These are phyloP conservation scores for Aviceda subcristata DNA, from an alignment of 2,113 vertebrate species.

Conservation along the genomic window DNA sequence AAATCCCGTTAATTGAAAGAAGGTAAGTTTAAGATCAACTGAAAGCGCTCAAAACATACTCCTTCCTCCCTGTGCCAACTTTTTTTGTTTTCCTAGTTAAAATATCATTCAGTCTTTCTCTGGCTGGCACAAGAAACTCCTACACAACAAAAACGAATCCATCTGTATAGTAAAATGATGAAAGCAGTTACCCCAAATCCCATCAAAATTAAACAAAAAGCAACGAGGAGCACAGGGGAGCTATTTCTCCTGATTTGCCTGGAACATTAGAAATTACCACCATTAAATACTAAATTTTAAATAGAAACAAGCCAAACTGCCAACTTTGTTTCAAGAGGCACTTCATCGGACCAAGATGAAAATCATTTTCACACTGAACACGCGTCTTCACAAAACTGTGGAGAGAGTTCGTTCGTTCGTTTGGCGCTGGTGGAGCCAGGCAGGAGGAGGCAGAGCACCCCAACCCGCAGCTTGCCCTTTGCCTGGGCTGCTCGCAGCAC, in stretches of 20 bases:
- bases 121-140: slow-evolving; percentile 24
- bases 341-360: background rate
- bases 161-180: background rate
- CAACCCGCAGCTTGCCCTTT: background rate
- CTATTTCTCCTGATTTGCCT: background rate
- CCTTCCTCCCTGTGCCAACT: background rate
- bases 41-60: background rate
- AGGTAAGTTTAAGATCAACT: background rate
- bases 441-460: background rate
- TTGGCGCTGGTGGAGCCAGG: background rate
- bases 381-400: accelerated
- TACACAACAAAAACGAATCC: background rate
- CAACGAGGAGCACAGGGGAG: background rate
- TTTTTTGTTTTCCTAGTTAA: background rate
- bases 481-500: accelerated
- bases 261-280: background rate
- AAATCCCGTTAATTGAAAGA: background rate
- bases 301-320: background rate
- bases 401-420: accelerated
- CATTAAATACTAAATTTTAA: background rate
- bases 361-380: background rate
- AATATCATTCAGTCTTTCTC: background rate
- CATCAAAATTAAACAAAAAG: background rate
- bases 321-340: background rate
- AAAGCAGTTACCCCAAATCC: background rate